phyloP scores from a whole-genome alignment of 2,888 invertebrate genomes.

The Eupelmus urozonus region DNA sequence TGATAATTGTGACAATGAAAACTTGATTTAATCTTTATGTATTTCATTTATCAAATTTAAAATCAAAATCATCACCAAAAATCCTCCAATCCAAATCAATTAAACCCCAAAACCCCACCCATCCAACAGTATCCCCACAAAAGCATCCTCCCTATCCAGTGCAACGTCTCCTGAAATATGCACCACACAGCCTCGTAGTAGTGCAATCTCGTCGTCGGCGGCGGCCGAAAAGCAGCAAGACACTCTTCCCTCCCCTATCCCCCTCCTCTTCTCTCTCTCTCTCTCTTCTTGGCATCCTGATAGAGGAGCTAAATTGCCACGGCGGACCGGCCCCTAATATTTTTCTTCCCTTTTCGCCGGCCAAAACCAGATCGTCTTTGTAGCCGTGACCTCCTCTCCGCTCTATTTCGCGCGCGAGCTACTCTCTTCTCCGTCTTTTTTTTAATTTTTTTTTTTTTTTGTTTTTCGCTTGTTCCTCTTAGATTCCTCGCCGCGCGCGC shows the following conservation, averaged over 20 bases:
- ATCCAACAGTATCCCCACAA: too few species aligned
- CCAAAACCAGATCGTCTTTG: constrained; percentile 56
- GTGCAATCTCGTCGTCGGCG: background rate
- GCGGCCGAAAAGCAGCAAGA: constrained; percentile 12
- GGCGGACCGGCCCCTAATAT: constrained; percentile 66
- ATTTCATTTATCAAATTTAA: too few species aligned
- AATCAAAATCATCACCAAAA: too few species aligned
- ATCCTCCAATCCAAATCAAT: too few species aligned
- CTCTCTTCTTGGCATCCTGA: constrained; percentile 62
- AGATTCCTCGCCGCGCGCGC: too few species aligned
- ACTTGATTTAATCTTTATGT: too few species aligned
- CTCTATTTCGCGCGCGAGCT: constrained; percentile 9
- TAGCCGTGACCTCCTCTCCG: constrained; percentile 24
- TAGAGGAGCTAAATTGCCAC: constrained; percentile 69
- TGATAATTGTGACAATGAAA: too few species aligned
- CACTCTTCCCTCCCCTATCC: background rate
- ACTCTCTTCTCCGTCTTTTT: background rate
- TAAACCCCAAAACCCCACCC: too few species aligned
- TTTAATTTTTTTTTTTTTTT: background rate
- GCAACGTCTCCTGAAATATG: constrained; percentile 52
- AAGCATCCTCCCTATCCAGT: too few species aligned
- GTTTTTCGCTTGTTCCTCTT: background rate
- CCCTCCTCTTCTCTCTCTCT: constrained; percentile 18
- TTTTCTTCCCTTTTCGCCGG: constrained; percentile 66
- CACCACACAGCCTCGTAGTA: background rate